Percentiles rank a stretch among this genome's conserved stretches.
phyloP scores from a whole-genome alignment of 2,797 vertebrate species.

The Meriones psammophilus region DNA sequence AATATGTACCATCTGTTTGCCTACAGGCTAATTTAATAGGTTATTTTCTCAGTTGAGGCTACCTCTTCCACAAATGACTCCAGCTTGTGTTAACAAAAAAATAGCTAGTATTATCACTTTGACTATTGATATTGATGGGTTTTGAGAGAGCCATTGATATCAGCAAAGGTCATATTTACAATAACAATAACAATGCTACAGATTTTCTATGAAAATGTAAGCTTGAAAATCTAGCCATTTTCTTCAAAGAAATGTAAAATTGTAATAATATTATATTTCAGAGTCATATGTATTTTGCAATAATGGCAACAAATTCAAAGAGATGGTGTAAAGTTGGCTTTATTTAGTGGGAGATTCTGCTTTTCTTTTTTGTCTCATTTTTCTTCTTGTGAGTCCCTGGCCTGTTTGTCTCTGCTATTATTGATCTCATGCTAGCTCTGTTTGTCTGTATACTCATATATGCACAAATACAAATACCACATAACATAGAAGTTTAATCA shows the following conservation, averaged over 20 bases:
- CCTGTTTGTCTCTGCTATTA: neutral
- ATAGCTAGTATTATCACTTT: neutral
- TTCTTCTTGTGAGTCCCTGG: neutral
- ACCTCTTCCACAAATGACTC: neutral
- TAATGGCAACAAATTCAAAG: conserved; percentile 29
- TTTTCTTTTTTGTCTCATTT: neutral
- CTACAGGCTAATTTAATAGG: neutral
- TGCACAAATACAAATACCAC: neutral
- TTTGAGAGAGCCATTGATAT: conserved; percentile 18
- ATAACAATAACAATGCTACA: neutral
- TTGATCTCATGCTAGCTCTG: neutral
- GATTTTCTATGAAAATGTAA: neutral
- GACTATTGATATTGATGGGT: neutral
- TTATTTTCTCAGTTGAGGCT: neutral
- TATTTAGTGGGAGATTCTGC: neutral
- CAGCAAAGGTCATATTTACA: neutral
- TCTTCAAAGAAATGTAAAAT: conserved; percentile 2
- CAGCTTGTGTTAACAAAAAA: neutral
- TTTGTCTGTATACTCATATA: neutral
- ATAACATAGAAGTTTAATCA: neutral
- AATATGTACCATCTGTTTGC: neutral
- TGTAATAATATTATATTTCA: conserved; percentile 58
- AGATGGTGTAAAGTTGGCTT: neutral
- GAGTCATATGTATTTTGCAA: neutral
- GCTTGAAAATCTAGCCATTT: conserved; percentile 13